Conservation (phyloP, 2,888 invertebrate genomes). For the Calameuta pallipes region DNA sequence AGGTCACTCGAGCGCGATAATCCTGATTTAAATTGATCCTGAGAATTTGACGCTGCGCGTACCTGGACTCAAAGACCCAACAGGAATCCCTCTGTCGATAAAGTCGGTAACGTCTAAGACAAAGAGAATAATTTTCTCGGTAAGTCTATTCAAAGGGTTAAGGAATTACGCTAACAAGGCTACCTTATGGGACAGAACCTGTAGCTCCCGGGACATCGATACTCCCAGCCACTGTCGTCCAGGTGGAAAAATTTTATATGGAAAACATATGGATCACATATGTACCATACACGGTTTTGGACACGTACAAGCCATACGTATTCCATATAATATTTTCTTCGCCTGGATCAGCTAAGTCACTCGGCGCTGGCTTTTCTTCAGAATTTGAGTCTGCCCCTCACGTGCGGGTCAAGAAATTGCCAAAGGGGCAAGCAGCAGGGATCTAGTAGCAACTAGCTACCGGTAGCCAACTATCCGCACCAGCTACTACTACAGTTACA, state of each 20-base stretch:
- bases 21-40: not conserved
- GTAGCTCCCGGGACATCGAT: not conserved
- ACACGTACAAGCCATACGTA: too few species aligned
- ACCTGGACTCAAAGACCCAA: not conserved
- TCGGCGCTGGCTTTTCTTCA: not conserved
- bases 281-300: too few species aligned
- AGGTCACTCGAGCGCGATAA: not conserved
- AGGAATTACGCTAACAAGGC: conserved; percentile 28
- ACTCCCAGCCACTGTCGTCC: not conserved
- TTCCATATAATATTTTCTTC: too few species aligned
- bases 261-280: too few species aligned
- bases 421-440: not conserved
- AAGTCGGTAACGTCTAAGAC: not conserved
- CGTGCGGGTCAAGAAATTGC: conserved; percentile 12
- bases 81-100: not conserved
- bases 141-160: not conserved
- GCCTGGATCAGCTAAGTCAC: too few species aligned
- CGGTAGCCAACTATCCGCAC: not conserved
- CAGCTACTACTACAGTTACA: not conserved
- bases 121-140: not conserved
- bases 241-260: too few species aligned
- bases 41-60: not conserved
- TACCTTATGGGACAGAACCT: conserved; percentile 10
- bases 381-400: conserved; percentile 14
- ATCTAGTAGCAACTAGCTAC: not conserved